Evolutionary conservation across 2,888 invertebrate genomes (phyloP).

Genomic region (Drosophila fungiperda): DNA sequence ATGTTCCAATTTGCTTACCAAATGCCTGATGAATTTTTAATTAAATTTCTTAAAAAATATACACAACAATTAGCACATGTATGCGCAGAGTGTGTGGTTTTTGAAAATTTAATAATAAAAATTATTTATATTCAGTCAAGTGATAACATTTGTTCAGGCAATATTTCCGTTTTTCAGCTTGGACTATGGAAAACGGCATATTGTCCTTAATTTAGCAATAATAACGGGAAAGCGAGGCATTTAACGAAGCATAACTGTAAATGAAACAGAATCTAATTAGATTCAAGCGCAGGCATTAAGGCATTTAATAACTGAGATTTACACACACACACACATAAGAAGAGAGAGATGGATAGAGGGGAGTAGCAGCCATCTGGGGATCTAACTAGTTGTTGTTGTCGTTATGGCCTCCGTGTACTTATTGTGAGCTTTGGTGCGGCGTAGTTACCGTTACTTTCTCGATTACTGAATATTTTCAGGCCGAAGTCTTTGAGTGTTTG

Average conservation of each 20-base stretch:
- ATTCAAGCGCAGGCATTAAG: constrained; percentile 15
- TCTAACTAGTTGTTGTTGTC: constrained; percentile 19
- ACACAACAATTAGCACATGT: neutral
- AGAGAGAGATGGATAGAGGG: too few species aligned
- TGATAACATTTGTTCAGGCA: neutral
- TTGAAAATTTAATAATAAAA: neutral
- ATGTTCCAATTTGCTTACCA: neutral
- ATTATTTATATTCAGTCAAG: neutral
- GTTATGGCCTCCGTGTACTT: constrained; percentile 31
- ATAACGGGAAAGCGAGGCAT: constrained; percentile 24
- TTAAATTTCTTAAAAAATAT: neutral
- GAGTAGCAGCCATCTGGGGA: constrained; percentile 6
- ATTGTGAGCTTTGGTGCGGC: constrained; percentile 26
- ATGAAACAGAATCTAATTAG: constrained; percentile 43
- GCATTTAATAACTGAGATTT: constrained; percentile 6
- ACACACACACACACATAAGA: neutral
- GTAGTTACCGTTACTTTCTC: constrained; percentile 48
- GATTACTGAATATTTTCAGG: constrained; percentile 44
- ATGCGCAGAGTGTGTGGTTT: too few species aligned
- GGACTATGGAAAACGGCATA: neutral
- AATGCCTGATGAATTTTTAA: neutral
- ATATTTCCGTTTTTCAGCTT: neutral
- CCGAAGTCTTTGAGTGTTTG: constrained; percentile 36
- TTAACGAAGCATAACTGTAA: constrained; percentile 26
- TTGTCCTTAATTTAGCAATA: neutral